phyloP scores from a whole-genome alignment of 2,888 invertebrate genomes.

The Ecliptopera silaceata region DNA sequence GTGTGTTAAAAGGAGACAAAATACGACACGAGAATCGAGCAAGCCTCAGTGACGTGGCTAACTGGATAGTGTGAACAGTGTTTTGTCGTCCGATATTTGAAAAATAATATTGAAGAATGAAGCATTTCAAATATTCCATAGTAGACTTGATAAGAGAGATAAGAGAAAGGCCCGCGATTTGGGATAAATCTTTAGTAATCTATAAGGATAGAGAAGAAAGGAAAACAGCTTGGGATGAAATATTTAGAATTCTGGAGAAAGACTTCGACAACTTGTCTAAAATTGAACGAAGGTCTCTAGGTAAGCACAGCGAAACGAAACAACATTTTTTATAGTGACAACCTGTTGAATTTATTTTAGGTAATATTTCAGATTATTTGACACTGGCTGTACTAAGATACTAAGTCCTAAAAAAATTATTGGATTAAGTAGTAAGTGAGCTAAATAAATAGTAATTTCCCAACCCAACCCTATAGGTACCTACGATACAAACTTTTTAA shows the following conservation, averaged over 20 bases:
- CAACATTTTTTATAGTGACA: too few species aligned
- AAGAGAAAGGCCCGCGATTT: conserved; percentile 63
- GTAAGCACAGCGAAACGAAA: conserved; percentile 39
- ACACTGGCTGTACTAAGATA: too few species aligned
- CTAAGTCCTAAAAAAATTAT: too few species aligned
- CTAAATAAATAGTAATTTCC: too few species aligned
- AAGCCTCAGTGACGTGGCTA: conserved; percentile 59
- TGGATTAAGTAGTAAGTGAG: too few species aligned
- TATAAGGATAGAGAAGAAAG: conserved; percentile 72
- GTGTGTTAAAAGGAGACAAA: conserved; percentile 27
- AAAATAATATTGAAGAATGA: conserved; percentile 44
- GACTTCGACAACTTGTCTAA: conserved; percentile 61
- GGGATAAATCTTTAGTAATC: conserved; percentile 68
- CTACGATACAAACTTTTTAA: too few species aligned
- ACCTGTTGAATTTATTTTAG: too few species aligned
- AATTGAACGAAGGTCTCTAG: conserved; percentile 56
- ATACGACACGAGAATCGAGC: conserved; percentile 61
- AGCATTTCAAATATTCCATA: conserved; percentile 68
- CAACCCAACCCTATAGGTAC: too few species aligned
- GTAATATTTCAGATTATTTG: too few species aligned
- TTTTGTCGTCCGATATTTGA: conserved; percentile 30
- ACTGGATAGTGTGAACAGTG: conserved; percentile 55
- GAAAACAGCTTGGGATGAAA: conserved; percentile 68
- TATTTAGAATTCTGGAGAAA: conserved; percentile 60
- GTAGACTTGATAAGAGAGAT: conserved; percentile 57